Conservation (phyloP, 2,888 invertebrate species). For the Dicyrtomina minuta region DNA sequence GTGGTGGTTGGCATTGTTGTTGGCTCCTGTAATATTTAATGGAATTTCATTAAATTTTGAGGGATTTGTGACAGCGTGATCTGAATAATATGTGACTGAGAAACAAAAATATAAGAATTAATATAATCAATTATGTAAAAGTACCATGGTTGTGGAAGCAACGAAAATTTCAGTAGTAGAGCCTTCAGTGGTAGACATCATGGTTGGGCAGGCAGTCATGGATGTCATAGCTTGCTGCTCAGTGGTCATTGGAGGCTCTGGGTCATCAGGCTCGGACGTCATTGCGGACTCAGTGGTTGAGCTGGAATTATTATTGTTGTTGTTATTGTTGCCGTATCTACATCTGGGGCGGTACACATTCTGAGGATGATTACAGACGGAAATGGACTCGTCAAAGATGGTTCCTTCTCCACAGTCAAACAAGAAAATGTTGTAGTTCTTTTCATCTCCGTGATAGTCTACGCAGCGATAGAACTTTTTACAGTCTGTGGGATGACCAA, state of each 20-base stretch:
- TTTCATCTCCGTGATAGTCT: conserved; percentile 38
- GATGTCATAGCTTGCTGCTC: conserved; percentile 42
- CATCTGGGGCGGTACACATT: conserved; percentile 31
- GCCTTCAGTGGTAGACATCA: conserved; percentile 43
- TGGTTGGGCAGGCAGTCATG: conserved; percentile 32
- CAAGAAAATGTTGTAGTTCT: conserved; percentile 45
- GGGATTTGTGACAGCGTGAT: too few relatives aligned
- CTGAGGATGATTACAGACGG: conserved; percentile 40
- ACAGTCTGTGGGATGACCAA: conserved; percentile 46
- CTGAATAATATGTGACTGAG: conserved; percentile 8
- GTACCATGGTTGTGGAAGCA: conserved; percentile 28
- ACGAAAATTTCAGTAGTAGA: conserved; percentile 42
- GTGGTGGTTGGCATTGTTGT: conserved; percentile 42
- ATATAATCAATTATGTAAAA: background rate
- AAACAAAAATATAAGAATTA: background rate
- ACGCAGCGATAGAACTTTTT: conserved; percentile 50
- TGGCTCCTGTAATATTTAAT: conserved; percentile 11
- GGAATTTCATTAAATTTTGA: too few relatives aligned
- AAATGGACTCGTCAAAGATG: conserved; percentile 46
- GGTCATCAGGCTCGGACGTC: conserved; percentile 13
- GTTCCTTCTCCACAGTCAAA: conserved; percentile 51
- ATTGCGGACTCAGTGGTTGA: background rate
- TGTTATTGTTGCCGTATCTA: conserved; percentile 22
- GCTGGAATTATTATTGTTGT: too few relatives aligned
- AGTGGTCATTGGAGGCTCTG: conserved; percentile 39